Evolutionary conservation across 30 jellyfish, hydroid and myxozoan genomes (phyloP).

Genomic region (Catostylus mosaicus): DNA sequence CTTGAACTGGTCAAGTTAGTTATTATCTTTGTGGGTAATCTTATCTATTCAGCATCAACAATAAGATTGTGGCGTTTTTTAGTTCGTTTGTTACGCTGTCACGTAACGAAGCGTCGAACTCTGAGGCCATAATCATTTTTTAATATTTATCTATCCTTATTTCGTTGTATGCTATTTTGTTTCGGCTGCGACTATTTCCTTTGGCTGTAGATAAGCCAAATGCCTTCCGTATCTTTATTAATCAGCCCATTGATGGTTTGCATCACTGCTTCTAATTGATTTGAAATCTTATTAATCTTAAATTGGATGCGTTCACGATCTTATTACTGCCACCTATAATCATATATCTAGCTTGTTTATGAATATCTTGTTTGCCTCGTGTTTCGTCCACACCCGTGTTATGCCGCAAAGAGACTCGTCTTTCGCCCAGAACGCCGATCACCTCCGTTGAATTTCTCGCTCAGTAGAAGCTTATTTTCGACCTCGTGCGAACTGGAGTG

Average conservation of each 20-base stretch:
- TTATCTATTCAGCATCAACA: too few species aligned
- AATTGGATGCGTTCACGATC: not conserved
- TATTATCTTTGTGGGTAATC: too few species aligned
- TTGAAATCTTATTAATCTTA: not conserved
- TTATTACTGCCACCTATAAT: not conserved
- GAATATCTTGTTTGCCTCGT: not conserved
- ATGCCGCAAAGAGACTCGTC: too few species aligned
- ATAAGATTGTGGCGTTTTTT: not conserved
- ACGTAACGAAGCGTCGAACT: not conserved
- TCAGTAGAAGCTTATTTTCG: too few species aligned
- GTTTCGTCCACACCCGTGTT: too few species aligned
- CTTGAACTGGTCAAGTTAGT: too few species aligned
- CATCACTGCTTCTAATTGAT: not conserved
- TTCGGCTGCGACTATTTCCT: slow-evolving; percentile 31
- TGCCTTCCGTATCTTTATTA: slow-evolving; percentile 19
- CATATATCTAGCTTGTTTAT: not conserved
- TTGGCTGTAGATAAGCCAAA: not conserved
- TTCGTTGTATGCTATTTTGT: not conserved
- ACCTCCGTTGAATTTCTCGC: too few species aligned
- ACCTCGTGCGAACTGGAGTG: too few species aligned
- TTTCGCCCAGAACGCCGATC: too few species aligned
- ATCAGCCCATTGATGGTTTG: not conserved
- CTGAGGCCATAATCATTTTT: not conserved
- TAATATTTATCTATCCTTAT: not conserved
- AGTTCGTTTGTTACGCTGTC: not conserved